Percentiles rank a stretch among this genome's conserved stretches.
These are phyloP conservation scores for Syrrhaptes paradoxus DNA, from an alignment of 2,113 vertebrate species.

Conservation along the genomic window DNA sequence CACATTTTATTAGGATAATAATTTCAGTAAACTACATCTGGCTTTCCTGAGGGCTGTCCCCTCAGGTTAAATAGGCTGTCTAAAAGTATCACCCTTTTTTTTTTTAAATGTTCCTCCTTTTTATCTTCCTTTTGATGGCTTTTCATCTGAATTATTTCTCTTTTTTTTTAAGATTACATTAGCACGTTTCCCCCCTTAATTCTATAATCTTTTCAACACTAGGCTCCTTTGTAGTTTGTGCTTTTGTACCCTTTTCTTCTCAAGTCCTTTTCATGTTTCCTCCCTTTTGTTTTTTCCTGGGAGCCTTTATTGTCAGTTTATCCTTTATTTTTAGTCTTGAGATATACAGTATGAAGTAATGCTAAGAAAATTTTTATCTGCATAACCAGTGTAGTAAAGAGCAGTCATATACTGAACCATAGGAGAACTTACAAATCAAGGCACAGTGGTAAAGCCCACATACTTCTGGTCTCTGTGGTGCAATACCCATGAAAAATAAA, in stretches of 20 bases:
- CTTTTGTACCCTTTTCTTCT: constrained; percentile 72
- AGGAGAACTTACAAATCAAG: constrained; percentile 36
- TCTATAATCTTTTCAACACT: constrained; percentile 68
- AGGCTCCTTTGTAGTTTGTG: constrained; percentile 58
- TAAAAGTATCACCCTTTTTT: constrained; percentile 26
- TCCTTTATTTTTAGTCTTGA: constrained; percentile 65
- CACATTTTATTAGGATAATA: constrained; percentile 61
- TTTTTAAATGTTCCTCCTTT: constrained; percentile 36
- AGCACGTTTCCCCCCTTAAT: constrained; percentile 65
- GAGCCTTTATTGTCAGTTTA: constrained; percentile 69
- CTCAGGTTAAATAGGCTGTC: constrained; percentile 56
- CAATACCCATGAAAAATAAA: constrained; percentile 61
- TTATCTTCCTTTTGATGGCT: constrained; percentile 55
- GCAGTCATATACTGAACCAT: constrained; percentile 11
- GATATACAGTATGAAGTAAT: constrained; percentile 59
- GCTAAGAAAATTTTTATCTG: constrained; percentile 35
- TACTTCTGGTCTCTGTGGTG: constrained; percentile 1
- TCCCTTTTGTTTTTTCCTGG: constrained; percentile 71
- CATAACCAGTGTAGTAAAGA: background rate
- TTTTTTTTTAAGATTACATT: constrained; percentile 59
- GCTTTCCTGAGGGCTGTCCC: constrained; percentile 55
- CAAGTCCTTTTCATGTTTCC: constrained; percentile 71
- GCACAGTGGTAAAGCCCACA: background rate
- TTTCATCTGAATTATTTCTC: constrained; percentile 60
- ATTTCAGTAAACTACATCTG: constrained; percentile 62